Base-by-base conservation (phyloP, 1,140 invertebrate species). In the Harlomillsia oculata region DNA sequence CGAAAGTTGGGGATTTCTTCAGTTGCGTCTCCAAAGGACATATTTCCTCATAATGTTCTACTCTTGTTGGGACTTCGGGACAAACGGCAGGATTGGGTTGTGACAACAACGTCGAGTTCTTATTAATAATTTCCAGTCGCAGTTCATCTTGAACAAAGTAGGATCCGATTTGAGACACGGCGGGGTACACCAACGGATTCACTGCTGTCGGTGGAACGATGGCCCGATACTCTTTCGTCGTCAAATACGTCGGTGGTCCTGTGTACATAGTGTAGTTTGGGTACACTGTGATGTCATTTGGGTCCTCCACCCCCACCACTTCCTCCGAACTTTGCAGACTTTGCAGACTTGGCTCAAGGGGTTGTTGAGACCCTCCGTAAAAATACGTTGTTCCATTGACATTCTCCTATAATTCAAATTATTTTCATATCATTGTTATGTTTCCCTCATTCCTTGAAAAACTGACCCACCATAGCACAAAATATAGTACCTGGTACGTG, bases 371-470 rank as follows among this genome's bases (percentile, higher is more conserved):
- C 53, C 77, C 74, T 36, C 77, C 71, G 32, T 91, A 95, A 73
- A 92, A 95, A 72, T 95, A 95, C 5, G 89, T 94, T 18, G 91
- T 94, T 20, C 91, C 91, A 41, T 87, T 87, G 57, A 93, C 87
- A 77, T 90, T 91, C 72, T 92, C 89, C 80, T 92, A 67, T 69
- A 72, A 62, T 70, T 45, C n/a, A 28, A 45, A 20, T 28, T 46
- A 48, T 16, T 48, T 9, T 8, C 28, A 26, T 21, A n/a, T 4
- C 5, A 23, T 43, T 21, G 26, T 26, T 25, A 40, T 40, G n/a
- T n/a, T n/a, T n/a, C n/a, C n/a, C n/a, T n/a, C n/a, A n/a, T 34
- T 34, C 9, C 32, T 34, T n/a, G 32, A 34, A n/a, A n/a, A 20
- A 56, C 26, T 28, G 11, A 20, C 20, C 14, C 14, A 32, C 53